phyloP scores from a whole-genome alignment of 2,797 vertebrate genomes.

The Sebastes trivittatus region DNA sequence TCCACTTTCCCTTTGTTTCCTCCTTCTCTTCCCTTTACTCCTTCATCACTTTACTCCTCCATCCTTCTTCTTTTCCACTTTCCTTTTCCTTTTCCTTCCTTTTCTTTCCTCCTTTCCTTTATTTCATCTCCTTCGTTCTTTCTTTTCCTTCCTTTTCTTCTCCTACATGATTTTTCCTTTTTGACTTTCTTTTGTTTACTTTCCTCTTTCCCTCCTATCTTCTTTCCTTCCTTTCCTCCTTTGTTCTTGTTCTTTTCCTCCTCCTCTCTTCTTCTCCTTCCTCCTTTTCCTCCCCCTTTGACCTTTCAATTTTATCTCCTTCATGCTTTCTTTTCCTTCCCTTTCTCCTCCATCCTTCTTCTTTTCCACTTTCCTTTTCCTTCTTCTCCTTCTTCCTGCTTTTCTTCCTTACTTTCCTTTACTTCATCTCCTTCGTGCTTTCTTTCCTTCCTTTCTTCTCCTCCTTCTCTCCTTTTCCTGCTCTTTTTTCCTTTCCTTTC shows the following conservation, averaged over 20 bases:
- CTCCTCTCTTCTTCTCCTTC: not conserved
- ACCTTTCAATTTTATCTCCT: not conserved
- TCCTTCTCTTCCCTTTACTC: too few relatives aligned
- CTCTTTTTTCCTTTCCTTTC: not conserved
- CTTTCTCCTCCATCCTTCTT: not conserved
- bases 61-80: too few relatives aligned
- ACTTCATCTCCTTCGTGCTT: not conserved
- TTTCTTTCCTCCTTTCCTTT: too few relatives aligned
- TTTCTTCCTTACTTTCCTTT: not conserved
- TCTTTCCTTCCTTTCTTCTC: not conserved
- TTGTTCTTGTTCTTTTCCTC: not conserved
- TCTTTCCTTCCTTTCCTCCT: not conserved
- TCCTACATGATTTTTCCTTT: not conserved
- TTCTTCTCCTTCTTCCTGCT: not conserved
- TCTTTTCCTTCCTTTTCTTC: too few relatives aligned
- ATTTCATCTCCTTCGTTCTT: too few relatives aligned
- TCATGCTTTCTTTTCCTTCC: not conserved
- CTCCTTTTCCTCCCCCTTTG: not conserved
- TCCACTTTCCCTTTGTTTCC: not conserved
- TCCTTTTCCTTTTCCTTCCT: too few relatives aligned
- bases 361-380: not conserved
- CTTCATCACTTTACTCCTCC: too few relatives aligned
- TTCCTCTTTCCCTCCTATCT: not conserved
- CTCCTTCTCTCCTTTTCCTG: rapidly evolving
- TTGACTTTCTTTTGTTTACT: not conserved